phyloP scores from a whole-genome alignment of 2,113 vertebrate genomes.

The Varanus salvator region DNA sequence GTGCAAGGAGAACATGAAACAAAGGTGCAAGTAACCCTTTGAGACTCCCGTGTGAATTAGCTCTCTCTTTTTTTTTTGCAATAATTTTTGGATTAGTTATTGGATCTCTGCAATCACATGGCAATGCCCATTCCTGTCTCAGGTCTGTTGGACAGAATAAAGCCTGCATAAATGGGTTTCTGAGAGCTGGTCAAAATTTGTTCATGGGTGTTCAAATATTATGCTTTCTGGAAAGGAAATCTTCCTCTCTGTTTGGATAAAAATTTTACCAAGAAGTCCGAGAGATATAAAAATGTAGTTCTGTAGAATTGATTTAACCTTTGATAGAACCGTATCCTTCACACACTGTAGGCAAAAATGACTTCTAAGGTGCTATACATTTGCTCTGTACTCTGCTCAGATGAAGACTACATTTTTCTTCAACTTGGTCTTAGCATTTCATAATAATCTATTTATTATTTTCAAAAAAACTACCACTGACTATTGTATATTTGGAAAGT shows the following conservation, averaged over 20 bases:
- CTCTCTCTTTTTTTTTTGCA: background rate
- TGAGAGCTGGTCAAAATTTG: background rate
- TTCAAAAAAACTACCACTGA: constrained; percentile 23
- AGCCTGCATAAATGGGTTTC: background rate
- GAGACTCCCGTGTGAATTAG: background rate
- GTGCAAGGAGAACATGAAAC: background rate
- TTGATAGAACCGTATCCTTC: background rate
- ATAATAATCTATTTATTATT: constrained; percentile 6
- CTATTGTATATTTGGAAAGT: constrained; percentile 12
- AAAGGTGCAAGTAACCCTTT: background rate
- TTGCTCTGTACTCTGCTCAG: background rate
- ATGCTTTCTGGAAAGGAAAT: constrained; percentile 4
- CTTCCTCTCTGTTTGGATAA: background rate
- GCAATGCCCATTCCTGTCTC: background rate
- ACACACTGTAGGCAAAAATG: background rate
- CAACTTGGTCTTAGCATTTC: constrained; percentile 8
- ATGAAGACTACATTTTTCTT: constrained; percentile 23
- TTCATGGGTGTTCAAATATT: background rate
- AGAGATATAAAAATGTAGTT: constrained; percentile 23
- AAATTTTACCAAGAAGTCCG: background rate
- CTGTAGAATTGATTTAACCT: background rate
- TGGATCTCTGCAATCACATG: background rate
- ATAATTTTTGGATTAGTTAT: background rate
- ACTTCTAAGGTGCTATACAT: background rate
- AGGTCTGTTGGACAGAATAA: background rate